Evolutionary conservation across 2,888 invertebrate genomes (phyloP), one percentile per base, ranked within the genome.

Genomic region (Hydrotaea cyrtoneurina): DNA sequence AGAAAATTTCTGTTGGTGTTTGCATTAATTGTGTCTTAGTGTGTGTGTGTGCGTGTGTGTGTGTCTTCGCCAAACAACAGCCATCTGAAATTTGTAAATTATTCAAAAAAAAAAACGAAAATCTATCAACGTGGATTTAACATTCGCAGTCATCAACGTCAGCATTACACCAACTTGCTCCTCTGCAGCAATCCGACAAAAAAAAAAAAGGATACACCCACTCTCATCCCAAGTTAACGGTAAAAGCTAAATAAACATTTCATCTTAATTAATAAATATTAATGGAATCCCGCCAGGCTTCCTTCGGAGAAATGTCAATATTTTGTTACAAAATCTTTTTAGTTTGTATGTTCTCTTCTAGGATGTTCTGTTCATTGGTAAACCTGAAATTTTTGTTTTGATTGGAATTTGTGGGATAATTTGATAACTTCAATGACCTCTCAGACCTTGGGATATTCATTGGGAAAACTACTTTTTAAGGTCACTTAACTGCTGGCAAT

Each of bases 1-100:
- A 31, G 31, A 4, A 31, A 31, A n/a, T n/a, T 31, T 31, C 3
- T 31, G 31, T 31, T 31, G 31, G 31, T 66, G 66, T 66, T 59
- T 59, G 26, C 26, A 59, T 59, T 26, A 66, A 66, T 19, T 66
- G 66, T 66, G 43, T 66, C 59, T 59, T 66, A 21, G 66, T 66
- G 66, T 64, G n/a, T 39, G 31, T 64, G 64, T 64, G 36, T 66
- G 21, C 43, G 66, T 66, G 66, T 66, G 43, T 66, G n/a, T 19
- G 31, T 31, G 31, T 62, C 31, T 31, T 62, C n/a, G 2, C 13
- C 13, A 64, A 8, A 36, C 15, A 64, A 39, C 39, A 17, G 36
- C 64, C 39, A 17, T 64, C 64, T 39, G 13, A 66, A 66, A 21
- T 66, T 66, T 43, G 43, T 66, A 39, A 66, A 66, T 66, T 43